These are phyloP conservation scores for Chrysopa pallens DNA, from an alignment of 1,140 invertebrate genomes.

Conservation along the genomic window DNA sequence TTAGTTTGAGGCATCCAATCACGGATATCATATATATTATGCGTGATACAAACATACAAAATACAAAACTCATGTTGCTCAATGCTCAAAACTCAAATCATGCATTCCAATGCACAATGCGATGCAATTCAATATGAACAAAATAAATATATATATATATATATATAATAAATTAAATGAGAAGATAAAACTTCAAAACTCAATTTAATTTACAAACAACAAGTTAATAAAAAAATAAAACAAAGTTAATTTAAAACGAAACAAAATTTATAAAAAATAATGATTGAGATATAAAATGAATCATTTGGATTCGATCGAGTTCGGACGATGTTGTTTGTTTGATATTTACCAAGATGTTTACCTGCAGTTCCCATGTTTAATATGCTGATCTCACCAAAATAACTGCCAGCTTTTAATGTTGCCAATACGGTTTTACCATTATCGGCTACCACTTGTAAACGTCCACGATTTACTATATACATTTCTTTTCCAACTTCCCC, in stretches of 20 bases:
- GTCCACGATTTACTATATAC: constrained; percentile 96
- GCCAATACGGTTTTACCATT: constrained; percentile 94
- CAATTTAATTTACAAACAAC: too few relatives aligned
- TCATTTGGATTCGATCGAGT: neutral
- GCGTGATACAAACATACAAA: too few relatives aligned
- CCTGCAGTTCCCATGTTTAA: constrained; percentile 99
- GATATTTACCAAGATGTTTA: constrained; percentile 89
- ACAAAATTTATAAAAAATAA: neutral
- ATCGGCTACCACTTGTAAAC: constrained; percentile 90
- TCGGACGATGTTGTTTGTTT: constrained; percentile 29
- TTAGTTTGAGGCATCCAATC: too few relatives aligned
- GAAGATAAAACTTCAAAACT: too few relatives aligned
- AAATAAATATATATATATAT: too few relatives aligned
- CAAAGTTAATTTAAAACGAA: neutral
- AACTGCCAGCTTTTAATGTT: constrained; percentile 90
- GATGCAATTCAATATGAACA: too few relatives aligned
- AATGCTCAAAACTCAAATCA: too few relatives aligned
- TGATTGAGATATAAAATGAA: neutral
- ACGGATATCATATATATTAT: too few relatives aligned
- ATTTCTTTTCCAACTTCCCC: constrained; percentile 97
- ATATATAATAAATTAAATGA: too few relatives aligned
- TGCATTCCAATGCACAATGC: too few relatives aligned
- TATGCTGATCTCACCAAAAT: constrained; percentile 99
- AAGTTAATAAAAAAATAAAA: neutral
- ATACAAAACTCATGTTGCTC: too few relatives aligned